These are phyloP conservation scores for Neodiprion lecontei DNA, from an alignment of 1,140 invertebrate genomes.

Conservation along the genomic window DNA sequence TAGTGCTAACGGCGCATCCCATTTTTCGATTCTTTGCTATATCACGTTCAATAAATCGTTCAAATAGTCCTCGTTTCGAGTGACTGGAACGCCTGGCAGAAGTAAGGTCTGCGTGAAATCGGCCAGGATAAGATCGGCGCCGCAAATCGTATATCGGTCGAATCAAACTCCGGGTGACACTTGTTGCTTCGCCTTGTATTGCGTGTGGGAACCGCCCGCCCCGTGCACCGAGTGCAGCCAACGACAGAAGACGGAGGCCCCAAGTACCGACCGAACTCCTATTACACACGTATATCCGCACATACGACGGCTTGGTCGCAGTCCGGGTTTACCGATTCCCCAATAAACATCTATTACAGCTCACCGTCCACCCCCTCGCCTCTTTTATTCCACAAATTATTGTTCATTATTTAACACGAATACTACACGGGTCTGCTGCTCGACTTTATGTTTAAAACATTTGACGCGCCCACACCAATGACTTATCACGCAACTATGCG, in stretches of 20 bases:
- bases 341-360: too few species aligned
- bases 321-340: too few species aligned
- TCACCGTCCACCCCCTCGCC: too few species aligned
- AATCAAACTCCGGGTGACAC: background rate
- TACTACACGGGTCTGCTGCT: background rate
- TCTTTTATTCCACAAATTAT: too few species aligned
- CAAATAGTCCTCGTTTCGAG: background rate
- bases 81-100: background rate
- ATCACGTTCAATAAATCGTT: background rate
- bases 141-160: background rate
- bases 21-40: constrained; percentile 50
- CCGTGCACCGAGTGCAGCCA: background rate
- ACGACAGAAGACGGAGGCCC: too few species aligned
- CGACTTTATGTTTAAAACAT: background rate
- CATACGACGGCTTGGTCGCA: too few species aligned
- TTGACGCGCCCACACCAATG: background rate
- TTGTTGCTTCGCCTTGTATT: background rate
- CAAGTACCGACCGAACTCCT: too few species aligned
- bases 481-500: background rate
- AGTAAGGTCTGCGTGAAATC: background rate
- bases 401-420: too few species aligned
- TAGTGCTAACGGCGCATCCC: constrained; percentile 82
- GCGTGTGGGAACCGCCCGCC: background rate
- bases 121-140: background rate
- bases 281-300: too few species aligned